Evolutionary conservation across 1,140 invertebrate genomes (phyloP).

Genomic region (Ectropis grisescens): DNA sequence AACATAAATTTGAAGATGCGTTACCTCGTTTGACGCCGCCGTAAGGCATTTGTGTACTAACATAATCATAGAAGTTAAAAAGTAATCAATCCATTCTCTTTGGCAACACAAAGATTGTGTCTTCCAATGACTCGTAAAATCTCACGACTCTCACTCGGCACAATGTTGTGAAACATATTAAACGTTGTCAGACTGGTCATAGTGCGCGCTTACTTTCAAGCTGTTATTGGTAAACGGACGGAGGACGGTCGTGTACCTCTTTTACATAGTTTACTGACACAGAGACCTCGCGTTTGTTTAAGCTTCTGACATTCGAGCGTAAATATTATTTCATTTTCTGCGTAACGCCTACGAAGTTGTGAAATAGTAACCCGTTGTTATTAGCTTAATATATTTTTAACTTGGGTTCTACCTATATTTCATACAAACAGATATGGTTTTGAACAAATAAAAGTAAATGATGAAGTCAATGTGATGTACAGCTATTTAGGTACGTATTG

Average conservation of each 20-base stretch:
- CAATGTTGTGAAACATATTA: slow-evolving; percentile 42
- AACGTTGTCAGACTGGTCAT: slow-evolving; percentile 11
- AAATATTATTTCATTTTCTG: too few species aligned
- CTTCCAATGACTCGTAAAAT: slow-evolving; percentile 65
- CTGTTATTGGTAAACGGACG: slow-evolving; percentile 18
- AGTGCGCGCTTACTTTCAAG: slow-evolving; percentile 32
- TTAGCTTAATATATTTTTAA: too few species aligned
- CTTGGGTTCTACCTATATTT: too few species aligned
- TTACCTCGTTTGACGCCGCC: slow-evolving; percentile 29
- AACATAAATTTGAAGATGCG: slow-evolving; percentile 37
- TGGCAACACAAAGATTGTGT: slow-evolving; percentile 55
- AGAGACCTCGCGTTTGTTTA: too few species aligned
- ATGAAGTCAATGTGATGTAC: too few species aligned
- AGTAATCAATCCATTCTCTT: slow-evolving; percentile 66
- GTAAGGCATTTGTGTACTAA: slow-evolving; percentile 36
- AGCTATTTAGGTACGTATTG: too few species aligned
- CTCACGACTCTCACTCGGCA: slow-evolving; percentile 37
- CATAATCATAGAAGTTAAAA: slow-evolving; percentile 63
- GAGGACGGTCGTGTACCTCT: too few species aligned
- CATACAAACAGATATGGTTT: too few species aligned
- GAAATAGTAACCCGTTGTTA: too few species aligned
- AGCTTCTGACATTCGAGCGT: too few species aligned
- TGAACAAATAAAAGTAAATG: too few species aligned
- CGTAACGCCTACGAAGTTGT: too few species aligned
- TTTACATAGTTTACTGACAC: slow-evolving; percentile 4